Base-by-base conservation (phyloP, 2,888 invertebrate species). In the Sturmia bella region DNA sequence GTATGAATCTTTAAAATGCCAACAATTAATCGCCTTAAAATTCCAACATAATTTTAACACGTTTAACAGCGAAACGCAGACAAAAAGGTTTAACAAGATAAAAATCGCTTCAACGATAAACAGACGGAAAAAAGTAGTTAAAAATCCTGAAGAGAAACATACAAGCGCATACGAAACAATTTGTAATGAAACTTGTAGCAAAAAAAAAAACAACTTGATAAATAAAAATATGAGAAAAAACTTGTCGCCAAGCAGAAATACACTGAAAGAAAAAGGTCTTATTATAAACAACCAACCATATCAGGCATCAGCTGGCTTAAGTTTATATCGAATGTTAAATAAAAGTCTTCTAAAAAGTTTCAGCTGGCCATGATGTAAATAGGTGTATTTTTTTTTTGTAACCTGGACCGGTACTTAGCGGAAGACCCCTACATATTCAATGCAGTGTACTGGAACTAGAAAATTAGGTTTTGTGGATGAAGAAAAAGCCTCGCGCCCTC, bases 131-230 rank as follows among this genome's bases (percentile, higher is more conserved):
- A 74, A 72, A 61, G 66, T 56, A 77, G 76, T 77, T 74, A 64
- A 79, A 83, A 83, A 72, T 57, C 32, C 61, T 39, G 21, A 41
- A 61, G 72, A 59, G 61, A 79, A 83, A 80, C 84, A 85, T 84
- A 84, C 82, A 84, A 84, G 85, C 84, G 85, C 84, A 84, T 80
- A 78, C 83, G 43, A 74, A 82, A 83, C 83, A 83, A 84, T 85
- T 85, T 85, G 83, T 85, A 83, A 84, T 73, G 68, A 76, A 78
- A 72, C 68, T 73, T 83, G 80, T 56, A 73, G 72, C 52, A 32
- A 54, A 50, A 57, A 56, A 45, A 78, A 68, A 48, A 50, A 17
- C n/a, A 48, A 75, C 21, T 59, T 59, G 45, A 66, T 17, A 15
- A 69, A 17, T 17, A 50, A 64, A 64, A 3, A 17, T 17, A 41